Percentiles rank a stretch among this genome's conserved stretches.
Conservation (phyloP, 2,888 invertebrate species). For the Pseudococcus jackbeardsleyi region DNA sequence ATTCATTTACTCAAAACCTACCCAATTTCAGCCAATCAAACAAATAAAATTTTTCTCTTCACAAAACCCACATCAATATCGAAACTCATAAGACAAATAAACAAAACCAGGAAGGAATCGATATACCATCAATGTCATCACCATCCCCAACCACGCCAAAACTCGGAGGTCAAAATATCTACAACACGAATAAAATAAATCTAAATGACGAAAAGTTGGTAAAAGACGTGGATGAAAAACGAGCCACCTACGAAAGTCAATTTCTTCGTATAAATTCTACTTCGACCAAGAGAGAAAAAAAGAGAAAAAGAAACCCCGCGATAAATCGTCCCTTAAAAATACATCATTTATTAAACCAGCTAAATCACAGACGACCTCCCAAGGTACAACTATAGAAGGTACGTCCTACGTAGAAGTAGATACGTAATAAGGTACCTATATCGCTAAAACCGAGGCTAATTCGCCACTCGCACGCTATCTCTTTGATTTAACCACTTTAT, state of each 20-base stretch:
- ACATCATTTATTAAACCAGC: neutral
- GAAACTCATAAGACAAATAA: no score
- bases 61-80: no score
- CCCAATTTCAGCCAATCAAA: no score
- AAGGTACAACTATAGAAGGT: neutral
- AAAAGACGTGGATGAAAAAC: neutral
- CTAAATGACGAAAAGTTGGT: neutral
- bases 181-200: neutral
- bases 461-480: neutral
- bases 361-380: neutral
- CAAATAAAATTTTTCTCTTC: no score
- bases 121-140: neutral
- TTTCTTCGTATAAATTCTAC: neutral
- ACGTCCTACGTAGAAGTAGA: neutral
- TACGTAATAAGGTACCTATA: neutral
- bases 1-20: no score
- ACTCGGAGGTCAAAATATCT: neutral
- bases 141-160: neutral
- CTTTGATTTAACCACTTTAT: neutral
- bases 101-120: no score
- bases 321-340: slow-evolving; percentile 3
- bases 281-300: neutral
- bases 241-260: neutral
- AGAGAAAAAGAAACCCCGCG: neutral
- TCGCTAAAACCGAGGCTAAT: slow-evolving; percentile 3